phyloP scores from a whole-genome alignment of 2,888 invertebrate genomes.

The Acanthoscelides obtectus region DNA sequence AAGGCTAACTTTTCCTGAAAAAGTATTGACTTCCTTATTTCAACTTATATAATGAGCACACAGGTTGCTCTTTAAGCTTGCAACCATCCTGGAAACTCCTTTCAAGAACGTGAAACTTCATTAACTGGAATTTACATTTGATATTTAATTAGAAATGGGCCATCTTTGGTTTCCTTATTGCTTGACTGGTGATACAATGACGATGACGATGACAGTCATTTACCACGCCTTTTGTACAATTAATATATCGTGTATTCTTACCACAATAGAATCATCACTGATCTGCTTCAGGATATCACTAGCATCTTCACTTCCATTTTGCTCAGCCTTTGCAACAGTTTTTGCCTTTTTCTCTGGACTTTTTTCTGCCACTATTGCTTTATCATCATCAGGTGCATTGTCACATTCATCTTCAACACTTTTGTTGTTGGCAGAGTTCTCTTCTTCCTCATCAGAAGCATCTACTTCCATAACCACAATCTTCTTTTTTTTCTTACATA shows the following conservation, averaged over 20 bases:
- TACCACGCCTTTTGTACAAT: no score
- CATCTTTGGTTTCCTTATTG: no score
- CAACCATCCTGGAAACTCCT: no score
- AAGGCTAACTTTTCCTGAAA: no score
- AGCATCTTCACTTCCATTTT: constrained; percentile 4
- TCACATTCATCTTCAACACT: constrained; percentile 4
- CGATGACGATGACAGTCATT: no score
- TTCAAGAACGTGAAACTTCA: no score
- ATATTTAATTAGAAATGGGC: no score
- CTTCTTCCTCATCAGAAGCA: constrained; percentile 46
- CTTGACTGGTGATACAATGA: no score
- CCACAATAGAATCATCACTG: constrained; percentile 11
- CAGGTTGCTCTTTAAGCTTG: no score
- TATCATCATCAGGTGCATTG: neutral
- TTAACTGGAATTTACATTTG: no score
- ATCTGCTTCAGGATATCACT: constrained; percentile 3
- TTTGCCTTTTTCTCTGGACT: neutral
- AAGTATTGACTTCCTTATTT: no score
- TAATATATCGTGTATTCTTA: constrained; percentile 5
- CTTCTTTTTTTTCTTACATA: constrained; percentile 42
- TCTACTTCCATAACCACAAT: constrained; percentile 48
- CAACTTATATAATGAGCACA: no score
- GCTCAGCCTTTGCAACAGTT: neutral
- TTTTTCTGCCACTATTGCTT: neutral
- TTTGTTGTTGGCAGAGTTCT: constrained; percentile 19